phyloP scores from a whole-genome alignment of 1,140 invertebrate species.

The Chrysopa pallens region DNA sequence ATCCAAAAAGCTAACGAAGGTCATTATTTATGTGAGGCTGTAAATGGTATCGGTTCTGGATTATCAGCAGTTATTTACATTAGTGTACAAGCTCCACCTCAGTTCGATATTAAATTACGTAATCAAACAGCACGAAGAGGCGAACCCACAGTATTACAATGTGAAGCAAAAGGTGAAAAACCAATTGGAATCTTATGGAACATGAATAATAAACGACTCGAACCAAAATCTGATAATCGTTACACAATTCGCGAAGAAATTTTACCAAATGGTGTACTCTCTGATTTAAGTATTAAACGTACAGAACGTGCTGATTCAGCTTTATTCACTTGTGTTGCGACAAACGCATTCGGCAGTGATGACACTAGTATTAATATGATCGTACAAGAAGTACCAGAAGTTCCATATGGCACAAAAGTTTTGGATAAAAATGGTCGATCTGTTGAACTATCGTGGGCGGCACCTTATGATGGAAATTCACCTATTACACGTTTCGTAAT shows the following conservation, averaged over 20 bases:
- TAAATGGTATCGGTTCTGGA: constrained; percentile 87
- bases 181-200: constrained; percentile 93
- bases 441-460: constrained; percentile 80
- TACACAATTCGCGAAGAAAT: constrained; percentile 87
- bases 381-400: constrained; percentile 89
- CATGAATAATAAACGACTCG: constrained; percentile 80
- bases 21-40: constrained; percentile 89
- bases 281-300: constrained; percentile 74
- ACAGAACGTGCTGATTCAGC: constrained; percentile 82
- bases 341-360: constrained; percentile 87
- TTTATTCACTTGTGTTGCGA: constrained; percentile 84
- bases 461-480: constrained; percentile 91
- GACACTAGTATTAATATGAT: constrained; percentile 92
- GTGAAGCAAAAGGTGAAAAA: constrained; percentile 91
- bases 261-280: constrained; percentile 66
- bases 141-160: constrained; percentile 81
- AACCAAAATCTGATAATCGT: constrained; percentile 69
- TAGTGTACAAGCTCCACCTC: constrained; percentile 86
- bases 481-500: constrained; percentile 69
- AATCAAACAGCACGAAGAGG: constrained; percentile 79
- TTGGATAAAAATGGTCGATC: constrained; percentile 79
- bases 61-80: constrained; percentile 83
- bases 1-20: constrained; percentile 87
- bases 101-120: constrained; percentile 80
- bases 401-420: constrained; percentile 77